Percentiles rank a stretch among this genome's conserved stretches.
Conservation (phyloP, 2,888 invertebrate species). For the Lepidocyrtoides sp. region DNA sequence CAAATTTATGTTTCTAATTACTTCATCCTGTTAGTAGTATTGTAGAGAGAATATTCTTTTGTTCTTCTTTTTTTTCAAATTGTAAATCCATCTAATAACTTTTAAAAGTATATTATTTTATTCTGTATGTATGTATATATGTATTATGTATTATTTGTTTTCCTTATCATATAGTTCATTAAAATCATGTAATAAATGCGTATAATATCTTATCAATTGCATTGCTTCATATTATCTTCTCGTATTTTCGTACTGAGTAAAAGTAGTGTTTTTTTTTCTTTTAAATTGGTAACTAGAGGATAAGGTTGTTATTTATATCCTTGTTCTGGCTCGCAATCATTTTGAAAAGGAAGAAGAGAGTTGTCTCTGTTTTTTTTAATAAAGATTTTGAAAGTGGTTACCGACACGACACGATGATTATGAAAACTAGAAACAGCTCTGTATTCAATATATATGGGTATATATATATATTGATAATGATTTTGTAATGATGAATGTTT, state of each 20-base stretch:
- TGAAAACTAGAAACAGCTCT: slow-evolving; percentile 45
- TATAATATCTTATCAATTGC: slow-evolving; percentile 8
- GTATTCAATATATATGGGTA: too few species aligned
- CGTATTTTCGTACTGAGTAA: not conserved
- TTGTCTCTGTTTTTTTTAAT: not conserved
- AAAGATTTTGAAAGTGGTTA: not conserved
- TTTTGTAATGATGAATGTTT: too few species aligned
- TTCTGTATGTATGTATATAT: slow-evolving; percentile 23
- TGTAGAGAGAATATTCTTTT: slow-evolving; percentile 34
- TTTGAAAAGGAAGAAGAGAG: slow-evolving; percentile 29
- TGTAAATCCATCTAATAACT: slow-evolving; percentile 21
- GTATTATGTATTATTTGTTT: slow-evolving; percentile 8
- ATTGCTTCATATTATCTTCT: not conserved
- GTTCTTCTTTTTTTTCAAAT: slow-evolving; percentile 2
- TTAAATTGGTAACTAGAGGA: slow-evolving; percentile 25
- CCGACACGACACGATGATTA: not conserved
- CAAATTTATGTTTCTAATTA: slow-evolving; percentile 49
- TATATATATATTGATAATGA: too few species aligned
- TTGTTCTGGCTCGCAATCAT: slow-evolving; percentile 40
- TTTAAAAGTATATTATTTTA: not conserved
- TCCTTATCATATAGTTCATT: not conserved
- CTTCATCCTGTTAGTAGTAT: too few species aligned
- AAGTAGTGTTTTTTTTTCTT: not conserved
- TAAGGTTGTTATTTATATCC: not conserved
- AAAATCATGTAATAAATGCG: not conserved